Percentiles rank a stretch among this genome's conserved stretches.
phyloP scores from a whole-genome alignment of 2,797 vertebrate species.

The Tenualosa thibaudeaui region DNA sequence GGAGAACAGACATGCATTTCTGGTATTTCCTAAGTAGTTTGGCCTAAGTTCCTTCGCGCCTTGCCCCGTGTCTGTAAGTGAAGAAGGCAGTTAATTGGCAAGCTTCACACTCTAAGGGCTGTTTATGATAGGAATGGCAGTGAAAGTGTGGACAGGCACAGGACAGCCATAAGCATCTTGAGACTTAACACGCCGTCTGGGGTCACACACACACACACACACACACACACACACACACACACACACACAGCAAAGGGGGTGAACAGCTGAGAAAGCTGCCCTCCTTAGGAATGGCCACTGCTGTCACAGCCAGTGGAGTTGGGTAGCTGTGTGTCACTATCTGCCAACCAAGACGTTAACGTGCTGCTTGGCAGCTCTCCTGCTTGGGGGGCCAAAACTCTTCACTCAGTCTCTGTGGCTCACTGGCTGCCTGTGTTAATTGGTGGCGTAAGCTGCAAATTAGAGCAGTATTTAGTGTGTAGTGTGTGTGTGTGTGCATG shows the following conservation, averaged over 20 bases:
- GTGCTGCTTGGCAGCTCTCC: constrained; percentile 27
- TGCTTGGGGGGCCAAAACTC: not conserved
- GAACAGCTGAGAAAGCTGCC: constrained; percentile 68
- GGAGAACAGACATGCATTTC: constrained; percentile 30
- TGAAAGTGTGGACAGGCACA: constrained; percentile 57
- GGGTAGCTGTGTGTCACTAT: constrained; percentile 47
- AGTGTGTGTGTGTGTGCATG: constrained; percentile 14
- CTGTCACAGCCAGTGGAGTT: constrained; percentile 39
- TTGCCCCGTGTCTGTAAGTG: not conserved
- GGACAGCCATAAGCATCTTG: constrained; percentile 49
- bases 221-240: constrained; percentile 49
- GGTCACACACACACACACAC: constrained; percentile 54
- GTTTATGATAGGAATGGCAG: constrained; percentile 40
- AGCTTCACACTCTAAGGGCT: not conserved
- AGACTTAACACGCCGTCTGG: constrained; percentile 58
- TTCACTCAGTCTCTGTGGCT: not conserved
- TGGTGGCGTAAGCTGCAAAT: not conserved
- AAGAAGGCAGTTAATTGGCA: not conserved
- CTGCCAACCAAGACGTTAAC: constrained; percentile 61
- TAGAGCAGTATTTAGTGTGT: not conserved
- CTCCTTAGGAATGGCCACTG: constrained; percentile 72
- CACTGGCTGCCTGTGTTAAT: not conserved
- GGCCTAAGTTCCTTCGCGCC: not conserved
- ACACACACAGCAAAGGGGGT: constrained; percentile 50
- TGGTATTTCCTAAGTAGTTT: not conserved